These are phyloP conservation scores for Propithecus deckenii DNA, from an alignment of 2,797 vertebrate species.

Conservation along the genomic window DNA sequence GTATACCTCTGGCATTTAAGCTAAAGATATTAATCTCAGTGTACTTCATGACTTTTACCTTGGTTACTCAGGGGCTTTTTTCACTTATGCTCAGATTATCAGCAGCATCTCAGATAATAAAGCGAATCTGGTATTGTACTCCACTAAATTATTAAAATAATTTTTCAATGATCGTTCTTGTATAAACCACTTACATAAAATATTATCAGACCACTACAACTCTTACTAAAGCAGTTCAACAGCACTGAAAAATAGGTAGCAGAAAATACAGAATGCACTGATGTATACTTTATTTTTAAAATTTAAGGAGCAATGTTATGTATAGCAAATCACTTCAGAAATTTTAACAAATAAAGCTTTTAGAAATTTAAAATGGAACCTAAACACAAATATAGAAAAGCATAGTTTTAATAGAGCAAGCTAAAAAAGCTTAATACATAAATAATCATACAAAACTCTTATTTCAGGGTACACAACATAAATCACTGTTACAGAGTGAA, in stretches of 20 bases:
- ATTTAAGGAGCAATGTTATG: background rate
- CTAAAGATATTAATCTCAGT: background rate
- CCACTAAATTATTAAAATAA: slow-evolving; percentile 15
- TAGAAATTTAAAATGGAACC: slow-evolving; percentile 43
- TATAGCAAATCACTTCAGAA: background rate
- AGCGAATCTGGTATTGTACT: background rate
- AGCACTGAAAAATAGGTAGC: background rate
- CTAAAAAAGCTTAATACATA: background rate
- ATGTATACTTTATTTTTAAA: background rate
- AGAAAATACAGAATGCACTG: background rate
- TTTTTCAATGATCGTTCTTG: slow-evolving; percentile 22
- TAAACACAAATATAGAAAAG: slow-evolving; percentile 29
- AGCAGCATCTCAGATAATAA: background rate
- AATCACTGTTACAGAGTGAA: background rate
- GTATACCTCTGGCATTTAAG: background rate
- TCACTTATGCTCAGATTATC: background rate
- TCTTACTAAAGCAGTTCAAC: slow-evolving; percentile 1
- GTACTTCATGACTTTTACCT: background rate
- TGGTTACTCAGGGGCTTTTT: slow-evolving; percentile 6
- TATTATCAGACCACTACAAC: background rate
- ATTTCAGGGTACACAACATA: background rate
- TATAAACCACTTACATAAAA: slow-evolving; percentile 25
- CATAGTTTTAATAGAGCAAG: background rate
- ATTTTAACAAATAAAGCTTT: slow-evolving; percentile 33
- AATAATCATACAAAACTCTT: slow-evolving; percentile 10